Evolutionary conservation across 1,140 invertebrate genomes (phyloP).

Genomic region (Elymnias hypermnestra): DNA sequence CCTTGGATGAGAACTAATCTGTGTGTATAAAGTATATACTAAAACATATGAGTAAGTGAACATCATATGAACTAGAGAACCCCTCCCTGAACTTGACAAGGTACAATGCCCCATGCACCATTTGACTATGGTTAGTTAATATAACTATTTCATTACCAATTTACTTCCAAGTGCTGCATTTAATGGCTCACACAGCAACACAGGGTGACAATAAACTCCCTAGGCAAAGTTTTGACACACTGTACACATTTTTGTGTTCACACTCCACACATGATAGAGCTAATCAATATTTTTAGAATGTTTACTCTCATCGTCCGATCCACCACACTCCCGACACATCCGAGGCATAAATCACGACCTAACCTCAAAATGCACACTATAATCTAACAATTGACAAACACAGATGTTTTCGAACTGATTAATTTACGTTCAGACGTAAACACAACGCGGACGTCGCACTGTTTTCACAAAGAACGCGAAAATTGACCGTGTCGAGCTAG

Average conservation of each 20-base stretch:
- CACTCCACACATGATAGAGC: constrained; percentile 28
- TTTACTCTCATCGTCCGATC: constrained; percentile 18
- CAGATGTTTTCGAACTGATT: constrained; percentile 60
- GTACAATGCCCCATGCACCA: no score
- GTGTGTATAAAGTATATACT: no score
- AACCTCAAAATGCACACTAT: constrained; percentile 69
- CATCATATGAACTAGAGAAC: no score
- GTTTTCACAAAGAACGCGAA: constrained; percentile 50
- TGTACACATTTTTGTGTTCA: constrained; percentile 35
- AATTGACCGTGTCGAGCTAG: constrained; percentile 34
- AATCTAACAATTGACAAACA: constrained; percentile 54
- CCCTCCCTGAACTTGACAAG: no score
- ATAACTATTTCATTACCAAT: constrained; percentile 27
- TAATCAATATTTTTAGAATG: constrained; percentile 16
- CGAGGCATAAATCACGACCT: constrained; percentile 53
- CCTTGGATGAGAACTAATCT: no score
- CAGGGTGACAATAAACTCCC: constrained; percentile 17
- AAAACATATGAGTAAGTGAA: no score
- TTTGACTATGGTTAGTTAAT: no score
- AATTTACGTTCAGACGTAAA: constrained; percentile 47
- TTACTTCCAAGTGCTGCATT: constrained; percentile 24
- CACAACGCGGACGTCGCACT: constrained; percentile 25
- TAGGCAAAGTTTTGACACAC: constrained; percentile 14
- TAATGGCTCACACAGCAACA: constrained; percentile 20
- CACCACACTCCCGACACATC: constrained; percentile 27